Base-by-base conservation (phyloP, 2,888 invertebrate genomes). In the Leucophora obtusa region DNA sequence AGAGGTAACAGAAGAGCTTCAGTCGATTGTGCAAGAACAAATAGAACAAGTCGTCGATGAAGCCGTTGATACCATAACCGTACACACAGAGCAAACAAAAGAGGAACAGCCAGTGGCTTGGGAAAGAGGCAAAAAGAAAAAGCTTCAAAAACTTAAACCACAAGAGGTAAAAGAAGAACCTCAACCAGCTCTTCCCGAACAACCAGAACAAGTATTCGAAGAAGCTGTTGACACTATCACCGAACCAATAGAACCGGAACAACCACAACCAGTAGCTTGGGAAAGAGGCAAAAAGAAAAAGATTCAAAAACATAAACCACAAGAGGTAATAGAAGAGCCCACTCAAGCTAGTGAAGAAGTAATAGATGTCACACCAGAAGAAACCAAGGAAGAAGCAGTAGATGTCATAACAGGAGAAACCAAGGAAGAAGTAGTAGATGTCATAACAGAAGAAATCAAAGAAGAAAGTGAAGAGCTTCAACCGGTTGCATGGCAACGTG, bases 231-330 rank as follows among this genome's bases (percentile, higher is more conserved):
- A 82, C 51, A 72, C 35, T 10, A 58, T 38, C 72, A 51, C 47
- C 68, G 33, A 58, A 15, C 18, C 66, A 7, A 74, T 77, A 9
- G 78, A 84, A 47, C 82, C 86, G n/a, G 84, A 85, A 68, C 82
- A 87, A 65, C 85, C 85, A 17, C 56, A 87, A 86, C 87, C 89
- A 1, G 87, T 87, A 6, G 77, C 85, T 50, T 91, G 91, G 90
- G 90, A 89, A 62, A 88, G 89, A 35, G 91, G 90, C 6, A 91
- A 90, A 79, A 88, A 87, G 77, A 85, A 72, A 35, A 28, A 28
- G 89, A 21, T 90, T 89, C 86, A 89, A 63, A 58, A 63, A 65
- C 28, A 69, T 21, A 79, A 4, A 14, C 38, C 66, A n/a, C 60
- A 72, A 15, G 58, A 71, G 15, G n/a, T 21, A 28, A 28, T 6